Conservation (phyloP, 1,140 invertebrate genomes). For the Microplitis mediator region DNA sequence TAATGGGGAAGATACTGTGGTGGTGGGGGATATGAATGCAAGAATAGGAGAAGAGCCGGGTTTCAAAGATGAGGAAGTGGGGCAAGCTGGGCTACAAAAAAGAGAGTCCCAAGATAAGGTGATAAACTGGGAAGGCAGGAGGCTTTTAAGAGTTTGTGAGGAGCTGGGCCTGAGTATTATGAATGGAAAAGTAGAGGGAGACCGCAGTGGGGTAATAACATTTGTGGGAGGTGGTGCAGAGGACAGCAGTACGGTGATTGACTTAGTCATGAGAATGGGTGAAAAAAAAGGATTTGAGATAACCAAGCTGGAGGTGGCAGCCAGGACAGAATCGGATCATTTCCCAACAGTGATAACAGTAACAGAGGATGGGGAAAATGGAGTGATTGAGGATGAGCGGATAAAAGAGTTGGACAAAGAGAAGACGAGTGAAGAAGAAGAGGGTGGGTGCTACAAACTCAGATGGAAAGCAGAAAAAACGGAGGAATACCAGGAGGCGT, state of each 20-base stretch:
- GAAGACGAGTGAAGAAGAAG: too few relatives aligned
- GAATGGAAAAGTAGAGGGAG: not conserved
- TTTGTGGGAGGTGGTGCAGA: not conserved
- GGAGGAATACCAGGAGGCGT: not conserved
- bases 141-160: not conserved
- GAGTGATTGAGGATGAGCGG: too few relatives aligned
- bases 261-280: not conserved
- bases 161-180: not conserved
- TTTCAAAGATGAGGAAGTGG: not conserved
- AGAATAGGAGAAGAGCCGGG: slow-evolving; percentile 9
- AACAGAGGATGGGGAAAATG: too few relatives aligned
- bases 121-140: slow-evolving; percentile 27
- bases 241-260: not conserved
- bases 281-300: not conserved
- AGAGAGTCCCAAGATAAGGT: slow-evolving; percentile 21
- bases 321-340: not conserved
- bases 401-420: too few relatives aligned
- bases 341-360: not conserved
- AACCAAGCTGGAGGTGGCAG: not conserved
- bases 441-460: not conserved
- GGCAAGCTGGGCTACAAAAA: not conserved
- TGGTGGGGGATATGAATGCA: slow-evolving; percentile 30
- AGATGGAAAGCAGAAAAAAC: not conserved
- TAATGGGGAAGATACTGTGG: slow-evolving; percentile 1
- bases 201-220: not conserved